Conservation (phyloP, 2,113 vertebrate genomes). For the Syrrhaptes paradoxus region DNA sequence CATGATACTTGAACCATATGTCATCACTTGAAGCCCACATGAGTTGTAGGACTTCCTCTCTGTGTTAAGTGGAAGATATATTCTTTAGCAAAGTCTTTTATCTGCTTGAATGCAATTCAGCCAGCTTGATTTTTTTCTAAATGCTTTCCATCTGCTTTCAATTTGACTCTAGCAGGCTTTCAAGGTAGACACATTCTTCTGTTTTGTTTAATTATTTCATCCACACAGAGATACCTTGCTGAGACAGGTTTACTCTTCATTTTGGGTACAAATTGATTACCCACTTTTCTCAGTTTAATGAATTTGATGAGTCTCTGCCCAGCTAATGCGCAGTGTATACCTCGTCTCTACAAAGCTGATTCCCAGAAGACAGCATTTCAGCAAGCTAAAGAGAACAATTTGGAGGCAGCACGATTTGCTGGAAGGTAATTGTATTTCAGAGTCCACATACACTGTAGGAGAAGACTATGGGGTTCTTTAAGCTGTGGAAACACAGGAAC, state of each 20-base stretch:
- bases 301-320: background rate
- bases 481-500: background rate
- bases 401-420: background rate
- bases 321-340: background rate
- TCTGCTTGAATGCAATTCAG: conserved; percentile 54
- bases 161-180: conserved; percentile 51
- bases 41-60: conserved; percentile 65
- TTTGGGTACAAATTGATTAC: background rate
- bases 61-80: conserved; percentile 58
- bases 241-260: conserved; percentile 1
- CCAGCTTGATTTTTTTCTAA: conserved; percentile 37
- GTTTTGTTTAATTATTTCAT: conserved; percentile 56
- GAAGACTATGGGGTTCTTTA: background rate
- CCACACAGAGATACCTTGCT: conserved; percentile 1
- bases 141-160: conserved; percentile 63
- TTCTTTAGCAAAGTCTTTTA: conserved; percentile 59
- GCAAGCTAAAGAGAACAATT: background rate
- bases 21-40: conserved; percentile 70
- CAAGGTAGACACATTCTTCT: conserved; percentile 56
- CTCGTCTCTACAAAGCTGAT: background rate
- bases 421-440: background rate
- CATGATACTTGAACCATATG: conserved; percentile 65
- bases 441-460: background rate
- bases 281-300: background rate
- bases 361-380: background rate